phyloP scores from a whole-genome alignment of 2,888 invertebrate genomes.

The Watsonalla cultraria region DNA sequence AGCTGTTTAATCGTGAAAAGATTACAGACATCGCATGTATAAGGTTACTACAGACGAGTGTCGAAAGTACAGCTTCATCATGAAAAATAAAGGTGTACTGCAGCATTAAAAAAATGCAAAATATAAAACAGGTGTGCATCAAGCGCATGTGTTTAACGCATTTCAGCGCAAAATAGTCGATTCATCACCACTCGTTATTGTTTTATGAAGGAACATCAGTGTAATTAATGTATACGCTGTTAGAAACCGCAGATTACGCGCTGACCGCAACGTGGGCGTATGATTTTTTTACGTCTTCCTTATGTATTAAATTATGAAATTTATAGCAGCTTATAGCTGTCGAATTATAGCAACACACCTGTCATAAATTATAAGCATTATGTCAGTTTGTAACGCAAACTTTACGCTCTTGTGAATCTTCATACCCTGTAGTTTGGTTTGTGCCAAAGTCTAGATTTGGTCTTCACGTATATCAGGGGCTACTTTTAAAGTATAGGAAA shows the following conservation, averaged over 20 bases:
- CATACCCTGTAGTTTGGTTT: neutral
- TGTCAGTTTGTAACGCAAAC: neutral
- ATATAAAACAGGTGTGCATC: too few species aligned
- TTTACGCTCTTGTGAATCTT: too few species aligned
- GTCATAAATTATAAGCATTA: neutral
- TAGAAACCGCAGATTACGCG: neutral
- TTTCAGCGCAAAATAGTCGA: neutral
- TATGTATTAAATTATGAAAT: slow-evolving; percentile 3
- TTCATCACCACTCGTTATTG: neutral
- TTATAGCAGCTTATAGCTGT: neutral
- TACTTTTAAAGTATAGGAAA: too few species aligned
- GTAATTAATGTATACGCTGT: neutral
- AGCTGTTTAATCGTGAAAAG: too few species aligned
- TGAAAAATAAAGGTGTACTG: too few species aligned
- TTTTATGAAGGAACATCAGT: neutral
- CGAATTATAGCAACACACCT: neutral
- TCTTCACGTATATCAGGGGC: too few species aligned
- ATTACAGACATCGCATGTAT: too few species aligned
- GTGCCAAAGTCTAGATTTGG: too few species aligned
- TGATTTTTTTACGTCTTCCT: slow-evolving; percentile 1
- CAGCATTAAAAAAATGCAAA: too few species aligned
- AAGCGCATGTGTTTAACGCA: neutral
- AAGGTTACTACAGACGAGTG: too few species aligned
- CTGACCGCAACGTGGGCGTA: slow-evolving; percentile 3
- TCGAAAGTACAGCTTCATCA: too few species aligned